Evolutionary conservation across 2,888 invertebrate species (phyloP).

Genomic region (Mesodorylaimus sp.): DNA sequence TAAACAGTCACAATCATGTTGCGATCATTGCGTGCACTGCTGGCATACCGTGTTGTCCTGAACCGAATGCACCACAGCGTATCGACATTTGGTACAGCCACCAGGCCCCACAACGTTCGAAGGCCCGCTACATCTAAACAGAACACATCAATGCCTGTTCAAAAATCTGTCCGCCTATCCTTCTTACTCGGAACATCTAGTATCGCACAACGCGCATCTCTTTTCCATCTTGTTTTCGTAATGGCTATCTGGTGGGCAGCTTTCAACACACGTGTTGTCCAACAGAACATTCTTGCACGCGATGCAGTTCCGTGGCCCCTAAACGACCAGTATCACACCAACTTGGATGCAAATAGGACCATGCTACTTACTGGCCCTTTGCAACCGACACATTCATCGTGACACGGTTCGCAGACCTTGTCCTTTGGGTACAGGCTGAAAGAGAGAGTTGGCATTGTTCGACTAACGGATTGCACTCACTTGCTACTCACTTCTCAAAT

Average conservation of each 20-base stretch:
- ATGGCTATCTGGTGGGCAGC: neutral
- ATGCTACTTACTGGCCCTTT: conserved; percentile 1
- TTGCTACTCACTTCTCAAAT: too few relatives aligned
- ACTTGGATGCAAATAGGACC: too few relatives aligned
- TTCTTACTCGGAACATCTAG: conserved; percentile 14
- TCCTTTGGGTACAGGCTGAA: neutral
- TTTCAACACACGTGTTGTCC: neutral
- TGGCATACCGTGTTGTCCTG: conserved; percentile 46
- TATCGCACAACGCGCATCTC: conserved; percentile 62
- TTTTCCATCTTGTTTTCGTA: neutral
- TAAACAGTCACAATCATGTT: too few relatives aligned
- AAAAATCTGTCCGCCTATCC: too few relatives aligned
- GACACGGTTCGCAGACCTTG: conserved; percentile 4
- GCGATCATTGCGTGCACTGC: conserved; percentile 54
- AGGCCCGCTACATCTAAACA: conserved; percentile 64
- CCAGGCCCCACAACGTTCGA: conserved; percentile 56
- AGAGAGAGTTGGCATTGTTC: neutral
- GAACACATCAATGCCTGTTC: conserved; percentile 1
- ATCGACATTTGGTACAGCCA: conserved; percentile 75
- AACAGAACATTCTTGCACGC: neutral
- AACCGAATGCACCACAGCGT: conserved; percentile 49
- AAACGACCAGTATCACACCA: too few relatives aligned
- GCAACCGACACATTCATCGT: conserved; percentile 5
- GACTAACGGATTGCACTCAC: too few relatives aligned
- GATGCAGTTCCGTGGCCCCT: neutral